These are phyloP conservation scores for Melinaea menophilus DNA, from an alignment of 2,888 invertebrate species.

Conservation along the genomic window DNA sequence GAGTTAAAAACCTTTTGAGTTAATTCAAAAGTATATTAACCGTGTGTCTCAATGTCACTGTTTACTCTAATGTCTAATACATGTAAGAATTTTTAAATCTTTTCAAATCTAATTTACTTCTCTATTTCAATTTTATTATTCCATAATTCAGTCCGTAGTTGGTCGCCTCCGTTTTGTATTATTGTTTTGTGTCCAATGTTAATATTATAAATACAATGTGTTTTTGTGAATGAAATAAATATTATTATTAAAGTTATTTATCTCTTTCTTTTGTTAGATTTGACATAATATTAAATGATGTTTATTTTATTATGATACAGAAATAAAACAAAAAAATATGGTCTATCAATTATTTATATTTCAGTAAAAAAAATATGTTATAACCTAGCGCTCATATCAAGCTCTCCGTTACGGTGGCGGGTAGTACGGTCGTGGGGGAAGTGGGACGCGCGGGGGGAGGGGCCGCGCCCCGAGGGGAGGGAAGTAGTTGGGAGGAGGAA, in stretches of 20 bases:
- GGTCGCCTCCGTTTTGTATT: constrained; percentile 6
- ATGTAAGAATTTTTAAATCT: too few relatives aligned
- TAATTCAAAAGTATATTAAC: too few relatives aligned
- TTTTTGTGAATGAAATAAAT: constrained; percentile 17
- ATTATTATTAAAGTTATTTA: constrained; percentile 13
- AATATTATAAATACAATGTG: constrained; percentile 3
- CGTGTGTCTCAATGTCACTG: too few relatives aligned
- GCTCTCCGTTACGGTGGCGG: constrained; percentile 54
- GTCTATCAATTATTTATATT: constrained; percentile 50
- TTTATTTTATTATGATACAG: neutral
- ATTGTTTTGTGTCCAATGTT: constrained; percentile 2
- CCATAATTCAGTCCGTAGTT: too few relatives aligned
- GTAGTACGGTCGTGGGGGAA: constrained; percentile 36
- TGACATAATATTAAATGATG: neutral
- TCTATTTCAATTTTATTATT: too few relatives aligned
- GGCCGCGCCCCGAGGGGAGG: constrained; percentile 50
- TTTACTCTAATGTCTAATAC: too few relatives aligned
- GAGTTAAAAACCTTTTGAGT: too few relatives aligned
- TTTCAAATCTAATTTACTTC: too few relatives aligned
- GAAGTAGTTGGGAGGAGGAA: constrained; percentile 67
- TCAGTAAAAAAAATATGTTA: constrained; percentile 61
- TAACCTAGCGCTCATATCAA: constrained; percentile 34
- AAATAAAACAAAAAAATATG: constrained; percentile 25
- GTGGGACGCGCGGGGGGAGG: constrained; percentile 47
- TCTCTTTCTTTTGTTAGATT: constrained; percentile 5